Base-by-base conservation (phyloP, 37 sponge, comb jelly and placozoan species). In the Bolinopsis microptera region DNA sequence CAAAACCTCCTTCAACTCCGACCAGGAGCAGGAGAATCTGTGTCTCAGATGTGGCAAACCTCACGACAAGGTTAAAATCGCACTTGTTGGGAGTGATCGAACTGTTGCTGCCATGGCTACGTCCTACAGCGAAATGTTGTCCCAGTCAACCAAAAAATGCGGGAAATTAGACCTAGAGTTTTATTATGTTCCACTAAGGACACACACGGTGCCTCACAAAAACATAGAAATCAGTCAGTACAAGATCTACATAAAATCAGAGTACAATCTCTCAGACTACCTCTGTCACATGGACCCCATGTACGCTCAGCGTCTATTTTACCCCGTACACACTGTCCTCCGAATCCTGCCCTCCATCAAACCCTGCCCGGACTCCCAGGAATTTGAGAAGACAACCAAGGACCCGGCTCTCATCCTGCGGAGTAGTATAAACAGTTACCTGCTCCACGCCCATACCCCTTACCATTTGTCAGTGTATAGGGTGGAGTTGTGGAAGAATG, bases 61-160 rank as follows among this genome's bases (percentile, higher is more conserved):
- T 0, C 90, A 86, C 36, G 90, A 86, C 61, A 86, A 35, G 28
- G 90, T 86, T 28, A 86, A 86, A 40, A 34, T 86, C 3, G 90
- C 90, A 3, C 90, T 86, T 0, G 90, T 86, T 2, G 90, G 90
- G 1, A 36, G 38, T 18, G 90, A 86, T 48, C 1, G 90, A 34
- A 86, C 90, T 38, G 90, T 86, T 0, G 90, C 90, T 3, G 90
- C 90, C 90, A 86, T 86, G 90, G 90, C 90, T 1, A 86, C 90
- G n/a, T 86, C 90, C 1, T 86, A 86, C 61, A 86, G 90, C 90
- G 90, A 86, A 86, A 86, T 86, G 90, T 34, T 86, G 90, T 86
- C 90, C 26, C 90, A 86, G 90, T 86, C 90, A 0, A 86, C 90
- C 31, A 86, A 86, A 34, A 86, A 86, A 23, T 86, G 90, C 61